Base-by-base conservation (phyloP, 2,797 vertebrate genomes). In the Dromococcyx pavoninus region DNA sequence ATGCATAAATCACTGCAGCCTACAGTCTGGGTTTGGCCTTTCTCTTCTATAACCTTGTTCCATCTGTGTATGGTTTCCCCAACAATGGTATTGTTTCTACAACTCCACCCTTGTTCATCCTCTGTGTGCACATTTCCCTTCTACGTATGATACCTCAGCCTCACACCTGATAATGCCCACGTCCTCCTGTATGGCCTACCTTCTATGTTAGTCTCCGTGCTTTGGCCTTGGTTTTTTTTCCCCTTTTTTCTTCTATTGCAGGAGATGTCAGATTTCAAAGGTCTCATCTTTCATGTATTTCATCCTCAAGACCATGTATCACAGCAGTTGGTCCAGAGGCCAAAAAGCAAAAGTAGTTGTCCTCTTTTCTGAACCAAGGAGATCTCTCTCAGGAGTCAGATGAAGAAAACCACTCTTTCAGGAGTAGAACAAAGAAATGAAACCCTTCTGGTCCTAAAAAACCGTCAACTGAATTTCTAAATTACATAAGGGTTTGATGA, bases 271-370 rank as follows among this genome's bases (percentile, higher is more conserved):
- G 43, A 88, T 91, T 88, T 94, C 84, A 92, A 92, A 91, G 54
- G 58, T 56, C 54, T 77, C 73, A 56, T 23, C 64, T 87, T 85
- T 91, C 56, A 70, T 14, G 46, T 50, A 64, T 54, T 83, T 75
- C 62, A 24, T 74, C 64, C 76, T 85, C 73, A 89, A 83, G 79
- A 88, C 73, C 66, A 39, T 2, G 21, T 53, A 75, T 56, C 82
- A 75, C 79, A 95, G 85, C 87, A 86, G 85, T 41, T 88, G 85
- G 91, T 91, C 65, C 70, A 30, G 70, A 93, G 82, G 87, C 89
- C 89, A 89, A 81, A 88, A 66, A 62, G 69, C 54, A 89, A 80
- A 73, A 67, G 57, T 43, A 72, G 43, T 73, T 80, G 54, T 88
- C 86, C 69, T 84, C 53, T 90, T 73, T 79, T 27, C 67, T 73